Evolutionary conservation across 1,140 invertebrate genomes (phyloP).

Genomic region (Patella vulgata): DNA sequence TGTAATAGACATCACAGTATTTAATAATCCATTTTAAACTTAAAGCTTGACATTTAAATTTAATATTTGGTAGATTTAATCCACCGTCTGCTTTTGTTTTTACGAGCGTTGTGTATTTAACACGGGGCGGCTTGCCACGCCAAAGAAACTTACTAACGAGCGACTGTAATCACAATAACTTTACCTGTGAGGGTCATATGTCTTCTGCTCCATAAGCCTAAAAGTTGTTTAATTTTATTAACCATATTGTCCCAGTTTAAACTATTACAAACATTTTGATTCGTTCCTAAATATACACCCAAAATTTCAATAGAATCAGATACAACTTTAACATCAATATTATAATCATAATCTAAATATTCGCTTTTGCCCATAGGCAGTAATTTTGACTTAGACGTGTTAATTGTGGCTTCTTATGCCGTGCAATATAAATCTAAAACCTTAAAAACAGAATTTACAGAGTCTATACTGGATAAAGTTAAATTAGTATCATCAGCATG

Average conservation of each 20-base stretch:
- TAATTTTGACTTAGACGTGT: conserved; percentile 32
- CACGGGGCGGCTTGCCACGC: not conserved
- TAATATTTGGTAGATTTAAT: conserved; percentile 5
- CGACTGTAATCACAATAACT: too few relatives aligned
- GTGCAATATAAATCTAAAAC: conserved; percentile 26
- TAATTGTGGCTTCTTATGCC: conserved; percentile 36
- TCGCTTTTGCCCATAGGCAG: conserved; percentile 34
- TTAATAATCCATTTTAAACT: not conserved
- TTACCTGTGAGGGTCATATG: too few relatives aligned
- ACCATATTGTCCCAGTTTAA: too few relatives aligned
- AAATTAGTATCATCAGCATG: too few relatives aligned
- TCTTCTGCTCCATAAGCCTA: too few relatives aligned
- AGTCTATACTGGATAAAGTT: too few relatives aligned
- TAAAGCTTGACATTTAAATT: conserved; percentile 2
- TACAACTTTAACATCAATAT: conserved; percentile 35
- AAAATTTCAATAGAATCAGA: conserved; percentile 24
- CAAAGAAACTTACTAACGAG: conserved; percentile 8
- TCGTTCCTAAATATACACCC: conserved; percentile 37
- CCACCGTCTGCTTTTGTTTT: too few relatives aligned
- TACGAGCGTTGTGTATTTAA: too few relatives aligned
- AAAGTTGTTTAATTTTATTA: not conserved
- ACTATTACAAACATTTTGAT: conserved; percentile 16
- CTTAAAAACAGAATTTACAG: conserved; percentile 23
- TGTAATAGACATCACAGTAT: too few relatives aligned
- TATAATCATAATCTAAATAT: conserved; percentile 31